Conservation (phyloP, 2,888 invertebrate genomes). For the Incurvaria masculella region DNA sequence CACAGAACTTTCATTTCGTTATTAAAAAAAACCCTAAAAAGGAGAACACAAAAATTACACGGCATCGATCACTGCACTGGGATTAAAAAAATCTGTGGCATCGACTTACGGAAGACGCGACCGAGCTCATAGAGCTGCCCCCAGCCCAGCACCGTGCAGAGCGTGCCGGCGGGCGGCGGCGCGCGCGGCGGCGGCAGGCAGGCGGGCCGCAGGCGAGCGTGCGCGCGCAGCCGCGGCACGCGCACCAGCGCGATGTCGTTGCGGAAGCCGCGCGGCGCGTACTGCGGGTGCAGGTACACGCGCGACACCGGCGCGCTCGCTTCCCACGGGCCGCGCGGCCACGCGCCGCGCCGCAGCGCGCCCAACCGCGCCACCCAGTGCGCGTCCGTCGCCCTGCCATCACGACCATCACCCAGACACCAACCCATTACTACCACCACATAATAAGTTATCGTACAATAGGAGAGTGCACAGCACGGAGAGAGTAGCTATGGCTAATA, state of each 20-base stretch:
- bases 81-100: no score
- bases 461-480: no score
- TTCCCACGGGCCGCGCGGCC: constrained; percentile 74
- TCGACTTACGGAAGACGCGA: constrained; percentile 73
- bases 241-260: constrained; percentile 74
- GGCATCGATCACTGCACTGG: no score
- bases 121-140: constrained; percentile 78
- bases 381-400: constrained; percentile 64
- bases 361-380: constrained; percentile 81
- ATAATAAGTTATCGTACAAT: no score
- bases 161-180: constrained; percentile 59
- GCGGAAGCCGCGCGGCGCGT: constrained; percentile 71
- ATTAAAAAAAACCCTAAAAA: no score
- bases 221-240: constrained; percentile 57
- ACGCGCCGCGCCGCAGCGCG: constrained; percentile 67
- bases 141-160: constrained; percentile 80
- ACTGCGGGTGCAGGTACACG: constrained; percentile 69
- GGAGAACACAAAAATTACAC: no score
- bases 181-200: constrained; percentile 57
- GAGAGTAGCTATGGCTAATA: no score
- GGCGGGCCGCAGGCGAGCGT: constrained; percentile 43
- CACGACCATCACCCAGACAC: no score
- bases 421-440: no score
- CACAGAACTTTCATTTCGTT: no score
- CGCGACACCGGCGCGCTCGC: constrained; percentile 62